phyloP scores from a whole-genome alignment of 2,797 vertebrate species.

The Taenioides sp. region DNA sequence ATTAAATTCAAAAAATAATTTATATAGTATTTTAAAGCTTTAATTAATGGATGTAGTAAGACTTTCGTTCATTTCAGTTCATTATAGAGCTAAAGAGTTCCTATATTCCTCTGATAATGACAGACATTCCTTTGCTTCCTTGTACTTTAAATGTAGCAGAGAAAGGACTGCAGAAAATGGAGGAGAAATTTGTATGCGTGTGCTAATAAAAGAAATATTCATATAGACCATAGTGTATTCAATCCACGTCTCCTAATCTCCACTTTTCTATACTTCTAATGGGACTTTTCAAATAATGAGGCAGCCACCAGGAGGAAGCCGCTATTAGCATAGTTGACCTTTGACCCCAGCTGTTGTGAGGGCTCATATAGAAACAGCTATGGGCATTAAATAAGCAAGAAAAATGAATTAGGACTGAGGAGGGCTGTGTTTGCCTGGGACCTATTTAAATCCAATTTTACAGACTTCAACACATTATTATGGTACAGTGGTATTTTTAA shows the following conservation, averaged over 20 bases:
- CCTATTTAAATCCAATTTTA: background rate
- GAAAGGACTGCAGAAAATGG: background rate
- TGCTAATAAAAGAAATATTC: background rate
- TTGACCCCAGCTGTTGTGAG: conserved; percentile 8
- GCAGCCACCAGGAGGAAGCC: conserved; percentile 1
- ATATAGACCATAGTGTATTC: background rate
- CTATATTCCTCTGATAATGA: background rate
- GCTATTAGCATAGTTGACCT: conserved; percentile 29
- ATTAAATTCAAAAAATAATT: no score
- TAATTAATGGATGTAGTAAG: background rate
- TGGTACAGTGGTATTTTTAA: no score
- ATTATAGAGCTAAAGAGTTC: no score
- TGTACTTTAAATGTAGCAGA: background rate
- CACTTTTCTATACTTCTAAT: background rate
- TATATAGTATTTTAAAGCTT: no score
- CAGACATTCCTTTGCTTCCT: background rate
- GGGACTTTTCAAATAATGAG: conserved; percentile 14
- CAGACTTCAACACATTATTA: background rate
- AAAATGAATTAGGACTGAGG: conserved; percentile 4
- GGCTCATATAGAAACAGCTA: background rate
- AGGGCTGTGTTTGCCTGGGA: background rate
- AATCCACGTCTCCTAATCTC: conserved; percentile 5
- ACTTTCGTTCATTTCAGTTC: background rate
- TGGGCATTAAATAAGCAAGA: background rate
- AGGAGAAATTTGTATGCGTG: background rate